Evolutionary conservation across 2,888 invertebrate genomes (phyloP).

Genomic region (Synanthedon formicaeformis): DNA sequence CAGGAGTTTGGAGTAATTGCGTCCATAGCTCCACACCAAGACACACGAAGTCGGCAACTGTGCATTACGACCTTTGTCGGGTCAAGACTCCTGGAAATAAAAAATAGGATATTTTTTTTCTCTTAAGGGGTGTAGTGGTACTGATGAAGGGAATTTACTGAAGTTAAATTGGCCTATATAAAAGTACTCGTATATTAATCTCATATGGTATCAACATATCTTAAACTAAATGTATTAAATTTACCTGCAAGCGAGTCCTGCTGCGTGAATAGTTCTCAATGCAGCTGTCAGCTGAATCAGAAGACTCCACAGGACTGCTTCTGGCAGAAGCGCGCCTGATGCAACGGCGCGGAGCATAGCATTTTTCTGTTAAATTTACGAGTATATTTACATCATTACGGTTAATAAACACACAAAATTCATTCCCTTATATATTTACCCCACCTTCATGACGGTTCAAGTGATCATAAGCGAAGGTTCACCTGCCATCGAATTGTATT

Average conservation of each 20-base stretch:
- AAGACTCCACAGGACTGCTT: constrained; percentile 94
- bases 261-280: constrained; percentile 87
- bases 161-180: background rate
- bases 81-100: constrained; percentile 78
- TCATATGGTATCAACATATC: too few relatives aligned
- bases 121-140: background rate
- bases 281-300: constrained; percentile 96
- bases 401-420: background rate
- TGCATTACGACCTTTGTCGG: constrained; percentile 91
- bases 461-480: too few relatives aligned
- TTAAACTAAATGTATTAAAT: background rate
- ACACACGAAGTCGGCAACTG: constrained; percentile 78
- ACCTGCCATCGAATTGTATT: too few relatives aligned
- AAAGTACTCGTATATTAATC: too few relatives aligned
- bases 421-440: background rate
- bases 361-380: constrained; percentile 71
- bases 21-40: constrained; percentile 56
- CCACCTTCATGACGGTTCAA: too few relatives aligned
- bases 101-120: background rate
- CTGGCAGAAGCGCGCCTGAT: constrained; percentile 80
- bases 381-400: constrained; percentile 1
- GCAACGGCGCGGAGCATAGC: constrained; percentile 82
- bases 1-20: constrained; percentile 24
- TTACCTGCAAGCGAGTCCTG: constrained; percentile 73
- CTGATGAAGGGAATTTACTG: too few relatives aligned